These are phyloP conservation scores for Kradibia gibbosae DNA, from an alignment of 1,140 invertebrate genomes.

Conservation along the genomic window DNA sequence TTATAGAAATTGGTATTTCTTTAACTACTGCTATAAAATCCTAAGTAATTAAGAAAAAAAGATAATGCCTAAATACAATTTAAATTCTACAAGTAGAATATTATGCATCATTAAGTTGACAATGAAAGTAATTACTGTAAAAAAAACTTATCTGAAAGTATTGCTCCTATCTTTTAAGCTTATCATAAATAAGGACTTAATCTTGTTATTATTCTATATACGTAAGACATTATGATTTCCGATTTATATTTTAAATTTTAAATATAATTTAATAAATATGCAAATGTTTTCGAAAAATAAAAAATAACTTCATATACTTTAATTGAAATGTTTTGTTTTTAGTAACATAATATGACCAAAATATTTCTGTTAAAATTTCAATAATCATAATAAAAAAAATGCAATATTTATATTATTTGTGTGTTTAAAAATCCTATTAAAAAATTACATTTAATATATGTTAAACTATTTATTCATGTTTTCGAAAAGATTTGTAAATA, in stretches of 20 bases:
- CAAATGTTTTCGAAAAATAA: background rate
- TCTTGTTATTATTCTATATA: too few relatives aligned
- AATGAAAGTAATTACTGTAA: background rate
- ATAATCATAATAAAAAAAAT: too few relatives aligned
- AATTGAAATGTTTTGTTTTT: background rate
- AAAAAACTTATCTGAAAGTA: background rate
- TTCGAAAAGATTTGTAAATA: too few relatives aligned
- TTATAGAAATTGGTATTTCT: background rate
- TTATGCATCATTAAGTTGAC: conserved; percentile 11
- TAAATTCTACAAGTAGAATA: conserved; percentile 1
- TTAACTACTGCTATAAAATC: background rate
- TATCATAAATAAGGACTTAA: background rate
- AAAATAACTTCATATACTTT: background rate
- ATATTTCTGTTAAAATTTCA: background rate
- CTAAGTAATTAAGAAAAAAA: background rate
- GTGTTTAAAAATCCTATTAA: too few relatives aligned
- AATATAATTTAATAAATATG: background rate
- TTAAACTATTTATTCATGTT: too few relatives aligned
- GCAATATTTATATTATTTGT: too few relatives aligned
- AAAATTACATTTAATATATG: too few relatives aligned
- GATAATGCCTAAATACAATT: background rate
- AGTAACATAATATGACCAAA: background rate
- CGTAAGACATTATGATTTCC: too few relatives aligned
- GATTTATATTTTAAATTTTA: too few relatives aligned
- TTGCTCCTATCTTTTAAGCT: background rate